phyloP scores from a whole-genome alignment of 23 tunicate genomes.

The Halocynthia roretzi region DNA sequence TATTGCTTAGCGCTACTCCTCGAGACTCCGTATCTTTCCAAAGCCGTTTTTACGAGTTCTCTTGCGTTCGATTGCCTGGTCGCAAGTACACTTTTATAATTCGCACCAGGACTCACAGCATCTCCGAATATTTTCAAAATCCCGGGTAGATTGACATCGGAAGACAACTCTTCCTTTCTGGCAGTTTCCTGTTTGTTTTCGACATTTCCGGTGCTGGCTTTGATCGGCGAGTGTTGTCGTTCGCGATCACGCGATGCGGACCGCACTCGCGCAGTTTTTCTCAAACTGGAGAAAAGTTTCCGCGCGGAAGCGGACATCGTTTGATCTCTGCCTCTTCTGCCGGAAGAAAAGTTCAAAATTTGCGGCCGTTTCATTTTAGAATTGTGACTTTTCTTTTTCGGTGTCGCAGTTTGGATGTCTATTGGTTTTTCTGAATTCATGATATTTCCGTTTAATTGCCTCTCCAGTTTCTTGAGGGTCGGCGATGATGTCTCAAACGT shows the following conservation, averaged over 20 bases:
- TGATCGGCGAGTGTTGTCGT: conserved; percentile 6
- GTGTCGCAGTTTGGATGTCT: no score
- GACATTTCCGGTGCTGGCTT: conserved; percentile 3
- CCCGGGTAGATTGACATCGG: conserved; percentile 66
- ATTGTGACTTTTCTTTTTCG: no score
- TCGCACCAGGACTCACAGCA: conserved; percentile 84
- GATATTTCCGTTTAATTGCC: no score
- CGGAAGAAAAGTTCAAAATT: no score
- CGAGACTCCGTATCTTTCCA: conserved; percentile 65
- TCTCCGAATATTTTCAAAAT: conserved; percentile 87
- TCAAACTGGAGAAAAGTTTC: conserved; percentile 46
- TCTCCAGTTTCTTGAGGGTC: no score
- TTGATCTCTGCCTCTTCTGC: conserved; percentile 9
- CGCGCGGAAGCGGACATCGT: conserved; percentile 72
- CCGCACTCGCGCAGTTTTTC: conserved; percentile 57
- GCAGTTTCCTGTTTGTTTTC: conserved; percentile 1
- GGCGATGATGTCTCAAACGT: no score
- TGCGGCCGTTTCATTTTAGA: no score
- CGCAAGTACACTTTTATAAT: conserved; percentile 90
- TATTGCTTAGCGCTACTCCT: conserved; percentile 30
- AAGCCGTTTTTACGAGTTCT: conserved; percentile 75
- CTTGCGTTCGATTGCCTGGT: conserved; percentile 63
- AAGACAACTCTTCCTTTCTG: conserved; percentile 41
- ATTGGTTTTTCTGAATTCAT: no score
- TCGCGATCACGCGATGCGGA: conserved; percentile 61